These are phyloP conservation scores for Bombyx mori DNA, from an alignment of 1,140 invertebrate species.

Conservation along the genomic window ASM3026992v2 NC_085115.1:9634001-9634500, in stretches of 20 bases:
- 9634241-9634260: constrained; percentile 32
- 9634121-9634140: neutral
- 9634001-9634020: too few species aligned
- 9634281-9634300: constrained; percentile 16
- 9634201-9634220: constrained; percentile 25
- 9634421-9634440: constrained; percentile 41
- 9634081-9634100: too few species aligned
- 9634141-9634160: constrained; percentile 2
- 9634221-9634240: constrained; percentile 28
- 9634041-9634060: too few species aligned
- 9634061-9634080: too few species aligned
- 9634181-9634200: constrained; percentile 21
- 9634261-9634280: constrained; percentile 26
- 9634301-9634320: constrained; percentile 23
- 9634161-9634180: constrained; percentile 13
- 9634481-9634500: constrained; percentile 43
- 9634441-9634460: constrained; percentile 43
- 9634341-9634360: constrained; percentile 11
- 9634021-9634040: too few species aligned
- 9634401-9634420: constrained; percentile 48
- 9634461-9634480: constrained; percentile 52
- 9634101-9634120: too few species aligned
- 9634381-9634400: constrained; percentile 27
- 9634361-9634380: constrained; percentile 24
- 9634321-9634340: constrained; percentile 26